Base-by-base conservation (phyloP, 1,140 invertebrate genomes). In the Bombus waltoni region DNA sequence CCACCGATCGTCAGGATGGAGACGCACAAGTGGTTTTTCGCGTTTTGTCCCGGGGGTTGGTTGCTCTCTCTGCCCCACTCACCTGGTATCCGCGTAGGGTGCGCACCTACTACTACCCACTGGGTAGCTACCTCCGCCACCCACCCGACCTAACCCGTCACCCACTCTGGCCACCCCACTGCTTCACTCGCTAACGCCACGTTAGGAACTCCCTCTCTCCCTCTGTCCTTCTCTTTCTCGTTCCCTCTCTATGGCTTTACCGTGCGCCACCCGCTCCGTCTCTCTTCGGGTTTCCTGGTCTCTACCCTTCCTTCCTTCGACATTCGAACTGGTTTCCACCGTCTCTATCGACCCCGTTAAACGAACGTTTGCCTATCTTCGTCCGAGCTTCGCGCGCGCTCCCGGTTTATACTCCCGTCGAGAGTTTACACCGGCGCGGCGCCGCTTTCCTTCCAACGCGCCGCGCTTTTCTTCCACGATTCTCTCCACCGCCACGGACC, bases 31-130 rank as follows among this genome's bases (percentile, higher is more conserved):
- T 91, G 91, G 87, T 92, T 91, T 90, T 92, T 91, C 89, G 86
- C 91, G 88, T 92, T 93, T 83, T 83, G 83, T 86, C 86, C 91
- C 90, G 81, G 92, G 92, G 91, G 92, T 90, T 86, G 89, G 65
- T 78, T 44, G 77, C 65, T 59, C 28, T 77, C 88, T 89, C 90
- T 90, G 91, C 90, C 93, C 92, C 93, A 93, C 93, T 94, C 93
- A 93, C 93, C 93, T 94, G 93, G 88, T 93, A 93, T 87, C 87
- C 93, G 89, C 90, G 92, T 93, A 93, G 88, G 93, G 91, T 94
- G 93, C 93, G 92, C 93, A 93, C 93, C 91, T 90, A 92, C 92
- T 90, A 90, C 91, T 90, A 93, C 90, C 88, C 75, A 89, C 83
- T 53, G 79, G 80, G 87, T 91, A 91, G 87, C 92, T 92, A 92